phyloP scores from a whole-genome alignment of 2,888 invertebrate genomes.

The Alviniconcha strummeri region DNA sequence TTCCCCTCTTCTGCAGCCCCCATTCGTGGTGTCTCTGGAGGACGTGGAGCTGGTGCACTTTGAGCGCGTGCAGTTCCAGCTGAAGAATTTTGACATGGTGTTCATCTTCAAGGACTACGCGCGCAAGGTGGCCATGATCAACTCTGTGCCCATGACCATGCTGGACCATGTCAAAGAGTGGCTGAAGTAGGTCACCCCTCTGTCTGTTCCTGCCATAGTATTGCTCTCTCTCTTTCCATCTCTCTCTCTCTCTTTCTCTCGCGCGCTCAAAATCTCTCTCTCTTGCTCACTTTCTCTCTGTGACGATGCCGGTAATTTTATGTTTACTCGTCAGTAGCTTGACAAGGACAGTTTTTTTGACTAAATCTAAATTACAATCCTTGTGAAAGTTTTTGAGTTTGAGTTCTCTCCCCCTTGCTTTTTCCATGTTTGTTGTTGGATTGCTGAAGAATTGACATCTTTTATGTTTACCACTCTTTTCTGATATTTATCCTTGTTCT shows the following conservation, averaged over 20 bases:
- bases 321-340: too few relatives aligned
- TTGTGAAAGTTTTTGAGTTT: too few relatives aligned
- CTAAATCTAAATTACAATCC: too few relatives aligned
- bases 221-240: too few relatives aligned
- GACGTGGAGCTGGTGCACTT: constrained; percentile 99
- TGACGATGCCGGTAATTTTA: too few relatives aligned
- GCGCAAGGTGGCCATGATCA: constrained; percentile 95
- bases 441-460: too few relatives aligned
- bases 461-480: too few relatives aligned
- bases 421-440: not conserved
- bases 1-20: constrained; percentile 79
- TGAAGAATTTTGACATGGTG: constrained; percentile 99
- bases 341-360: too few relatives aligned
- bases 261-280: not conserved
- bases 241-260: not conserved
- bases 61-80: constrained; percentile 97
- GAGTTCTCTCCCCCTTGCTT: too few relatives aligned
- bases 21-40: constrained; percentile 97
- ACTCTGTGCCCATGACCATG: constrained; percentile 99
- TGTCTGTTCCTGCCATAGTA: not conserved
- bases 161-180: constrained; percentile 99
- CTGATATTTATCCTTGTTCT: not conserved
- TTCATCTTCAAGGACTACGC: constrained; percentile 99
- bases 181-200: constrained; percentile 87
- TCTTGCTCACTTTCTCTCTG: not conserved